Conservation (phyloP, 2,888 invertebrate species). For the Laspeyria flexula region DNA sequence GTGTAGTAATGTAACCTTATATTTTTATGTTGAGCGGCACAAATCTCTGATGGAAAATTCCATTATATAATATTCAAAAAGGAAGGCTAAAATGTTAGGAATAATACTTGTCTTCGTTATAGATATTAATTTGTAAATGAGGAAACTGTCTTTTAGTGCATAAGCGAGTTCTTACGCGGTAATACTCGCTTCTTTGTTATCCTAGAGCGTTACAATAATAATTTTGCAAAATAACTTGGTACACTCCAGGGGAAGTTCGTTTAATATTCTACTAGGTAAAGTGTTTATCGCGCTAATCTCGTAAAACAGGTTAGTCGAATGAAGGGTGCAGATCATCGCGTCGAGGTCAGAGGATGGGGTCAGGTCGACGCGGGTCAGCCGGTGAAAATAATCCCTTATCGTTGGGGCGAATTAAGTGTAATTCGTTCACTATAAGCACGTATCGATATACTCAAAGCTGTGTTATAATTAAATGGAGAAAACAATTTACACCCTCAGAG, state of each 20-base stretch:
- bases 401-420: constrained; percentile 56
- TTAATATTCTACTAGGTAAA: constrained; percentile 65
- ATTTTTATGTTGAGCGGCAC: too few relatives aligned
- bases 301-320: constrained; percentile 76
- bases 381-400: constrained; percentile 70
- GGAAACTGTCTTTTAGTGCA: constrained; percentile 54
- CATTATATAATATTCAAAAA: not conserved
- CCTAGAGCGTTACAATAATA: constrained; percentile 55
- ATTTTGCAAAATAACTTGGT: constrained; percentile 59
- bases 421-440: constrained; percentile 50
- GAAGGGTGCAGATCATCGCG: constrained; percentile 73
- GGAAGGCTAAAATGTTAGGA: too few relatives aligned
- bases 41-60: not conserved
- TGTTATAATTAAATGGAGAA: constrained; percentile 61
- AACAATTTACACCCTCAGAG: too few relatives aligned
- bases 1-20: constrained; percentile 11
- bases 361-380: constrained; percentile 68
- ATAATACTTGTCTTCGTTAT: too few relatives aligned
- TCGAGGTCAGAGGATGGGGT: constrained; percentile 76
- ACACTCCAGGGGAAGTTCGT: constrained; percentile 56
- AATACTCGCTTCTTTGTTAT: constrained; percentile 46
- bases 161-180: constrained; percentile 51
- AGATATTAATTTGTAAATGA: constrained; percentile 54
- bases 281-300: constrained; percentile 70
- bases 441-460: constrained; percentile 43